Base-by-base conservation (phyloP, 2,113 vertebrate genomes). In the Platichthys flesus region DNA sequence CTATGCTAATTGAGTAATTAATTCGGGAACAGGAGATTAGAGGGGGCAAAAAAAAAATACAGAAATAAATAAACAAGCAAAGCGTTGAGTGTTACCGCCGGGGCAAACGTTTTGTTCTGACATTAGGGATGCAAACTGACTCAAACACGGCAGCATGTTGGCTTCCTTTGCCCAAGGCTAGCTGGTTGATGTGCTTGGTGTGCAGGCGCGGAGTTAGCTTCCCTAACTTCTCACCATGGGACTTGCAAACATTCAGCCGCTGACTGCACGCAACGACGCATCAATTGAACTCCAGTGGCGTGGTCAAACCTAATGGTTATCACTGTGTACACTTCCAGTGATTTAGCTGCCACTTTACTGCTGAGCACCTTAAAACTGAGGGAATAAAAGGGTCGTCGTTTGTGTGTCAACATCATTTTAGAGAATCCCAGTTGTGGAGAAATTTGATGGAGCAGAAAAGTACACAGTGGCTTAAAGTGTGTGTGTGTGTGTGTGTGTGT, bases 1-100 rank as follows among this genome's bases (percentile, higher is more conserved):
- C 92, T 95, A 95, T 95, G 94, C 93, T 94, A 95, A 95, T 94
- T 93, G 93, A 92, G 92, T 94, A 93, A 95, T 95, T 95, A 94
- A 94, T 94, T 94, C 90, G 85, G 90, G 89, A 94, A 94, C 90
- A 93, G 91, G 92, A 93, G 93, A 94, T 94, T 94, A 95, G 92
- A 94, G 89, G 84, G 88, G 88, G 91, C 71, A 83, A 90, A 54
- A 93, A 93, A 92, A 54, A 93, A 93, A 92, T 92, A 89, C 90
- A 74, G 87, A 93, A 93, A 93, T 90, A 94, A 94, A 93, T 88
- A 90, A 94, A 91, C 90, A 91, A 91, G 91, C 90, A 92, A 93
- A 93, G 89, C 88, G 84, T 88, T 88, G 89, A 81, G 89, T 63
- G 90, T 94, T 87, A 93, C 91, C 92, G 91, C 88, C 90, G 92